These are phyloP conservation scores for Drosophila colorata DNA, from an alignment of 2,888 invertebrate genomes.

Conservation along the genomic window DNA sequence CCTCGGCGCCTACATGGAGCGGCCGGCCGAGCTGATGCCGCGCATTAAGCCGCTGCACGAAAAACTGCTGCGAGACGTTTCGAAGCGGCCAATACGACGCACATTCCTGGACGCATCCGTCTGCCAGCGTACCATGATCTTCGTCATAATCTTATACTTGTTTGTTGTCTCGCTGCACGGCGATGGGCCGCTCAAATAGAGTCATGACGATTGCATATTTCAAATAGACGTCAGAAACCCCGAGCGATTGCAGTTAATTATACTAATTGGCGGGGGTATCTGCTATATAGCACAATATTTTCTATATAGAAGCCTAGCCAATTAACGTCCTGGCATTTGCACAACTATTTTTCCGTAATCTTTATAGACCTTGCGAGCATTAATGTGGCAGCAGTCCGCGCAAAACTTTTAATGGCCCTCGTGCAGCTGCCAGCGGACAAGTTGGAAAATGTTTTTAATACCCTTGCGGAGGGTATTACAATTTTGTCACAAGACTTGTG, in stretches of 20 bases:
- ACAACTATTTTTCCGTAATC: slow-evolving; percentile 74
- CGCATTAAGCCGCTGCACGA: slow-evolving; percentile 39
- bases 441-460: slow-evolving; percentile 38
- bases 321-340: slow-evolving; percentile 72
- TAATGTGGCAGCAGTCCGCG: slow-evolving; percentile 55
- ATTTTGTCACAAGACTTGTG: neutral
- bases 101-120: slow-evolving; percentile 5
- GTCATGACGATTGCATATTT: neutral
- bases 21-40: slow-evolving; percentile 29
- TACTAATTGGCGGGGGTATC: neutral
- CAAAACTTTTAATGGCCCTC: slow-evolving; percentile 71
- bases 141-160: slow-evolving; percentile 25
- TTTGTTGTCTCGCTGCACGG: neutral
- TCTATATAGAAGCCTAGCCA: slow-evolving; percentile 39
- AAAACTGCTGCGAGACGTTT: slow-evolving; percentile 21
- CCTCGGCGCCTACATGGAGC: slow-evolving; percentile 1
- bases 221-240: slow-evolving; percentile 2
- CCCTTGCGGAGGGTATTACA: neutral
- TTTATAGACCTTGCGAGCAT: slow-evolving; percentile 63
- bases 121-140: slow-evolving; percentile 23
- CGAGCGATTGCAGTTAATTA: slow-evolving; percentile 30
- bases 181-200: neutral
- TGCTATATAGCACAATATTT: neutral
- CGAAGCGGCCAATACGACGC: neutral
- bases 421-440: slow-evolving; percentile 69